Evolutionary conservation across 1,140 invertebrate genomes (phyloP), one percentile per base, ranked within the genome.

Genomic region (Choristoneura fumiferana): DNA sequence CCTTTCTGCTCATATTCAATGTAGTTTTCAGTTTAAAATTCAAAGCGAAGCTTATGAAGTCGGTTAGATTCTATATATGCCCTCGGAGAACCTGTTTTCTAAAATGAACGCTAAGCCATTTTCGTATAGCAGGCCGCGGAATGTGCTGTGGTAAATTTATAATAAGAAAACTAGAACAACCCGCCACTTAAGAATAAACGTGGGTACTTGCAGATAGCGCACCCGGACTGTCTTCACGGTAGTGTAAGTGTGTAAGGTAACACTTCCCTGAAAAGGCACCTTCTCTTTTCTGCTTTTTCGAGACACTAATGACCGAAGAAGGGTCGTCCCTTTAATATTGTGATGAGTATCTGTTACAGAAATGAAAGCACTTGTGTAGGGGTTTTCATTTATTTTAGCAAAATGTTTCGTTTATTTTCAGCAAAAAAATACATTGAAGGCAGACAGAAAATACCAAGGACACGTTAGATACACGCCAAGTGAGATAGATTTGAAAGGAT

Each of bases 21-120:
- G 73, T 75, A 80, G 69, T 76, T 80, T 80, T 65, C 66, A 71
- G 70, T 79, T 78, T 77, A 76, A 78, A 84, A 79, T 82, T 82
- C 74, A 84, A 73, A 77, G 67, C 65, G 69, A 54, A 71, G 75
- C 71, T 79, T 81, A 81, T 70, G 76, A 78, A 78, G 68, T 77
- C 65, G 58, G 68, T 75, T 79, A 76, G 67, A 71, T 72, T 79
- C 69, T 70, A 72, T 73, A 78, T 71, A 68, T 73, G 67, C 57
- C 58, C 58, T 43, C 49, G 56, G 58, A 60, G 63, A 71, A 63
- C 57, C 63, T 60, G 71, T 67, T 73, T 69, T 67, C 73, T 71
- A 73, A 49, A 81, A 81, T 78, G 70, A 81, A 64, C 62, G 62
- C 71, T 72, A 67, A 73, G 59, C 69, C 57, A 60, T 75, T 69